Conservation (phyloP, 1,140 invertebrate genomes). For the Lutraria rhynchaena region DNA sequence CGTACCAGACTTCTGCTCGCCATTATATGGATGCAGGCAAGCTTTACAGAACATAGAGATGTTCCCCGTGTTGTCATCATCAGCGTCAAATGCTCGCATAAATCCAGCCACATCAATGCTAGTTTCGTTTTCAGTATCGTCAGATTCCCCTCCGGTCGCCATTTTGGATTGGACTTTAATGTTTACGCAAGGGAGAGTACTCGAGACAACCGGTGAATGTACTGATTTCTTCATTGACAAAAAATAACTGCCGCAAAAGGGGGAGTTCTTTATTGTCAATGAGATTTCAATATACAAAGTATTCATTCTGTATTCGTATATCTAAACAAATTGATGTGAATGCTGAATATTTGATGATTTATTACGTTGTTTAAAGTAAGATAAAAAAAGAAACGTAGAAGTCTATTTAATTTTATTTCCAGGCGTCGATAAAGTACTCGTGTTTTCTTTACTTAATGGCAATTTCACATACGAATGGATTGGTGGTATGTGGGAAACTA, state of each 20-base stretch:
- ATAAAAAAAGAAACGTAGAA: too few relatives aligned
- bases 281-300: too few relatives aligned
- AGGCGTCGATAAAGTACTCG: too few relatives aligned
- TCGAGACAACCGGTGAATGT: not conserved
- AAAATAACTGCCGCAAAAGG: not conserved
- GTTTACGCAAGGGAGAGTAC: conserved; percentile 35
- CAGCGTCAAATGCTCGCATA: conserved; percentile 11
- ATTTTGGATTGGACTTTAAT: conserved; percentile 34
- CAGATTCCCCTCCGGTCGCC: conserved; percentile 17
- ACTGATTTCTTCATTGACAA: not conserved
- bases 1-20: conserved; percentile 25
- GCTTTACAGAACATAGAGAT: conserved; percentile 48
- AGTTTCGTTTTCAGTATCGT: conserved; percentile 33
- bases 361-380: too few relatives aligned
- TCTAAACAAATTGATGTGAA: too few relatives aligned
- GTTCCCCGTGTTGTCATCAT: not conserved
- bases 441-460: too few relatives aligned
- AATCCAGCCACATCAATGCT: conserved; percentile 36
- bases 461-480: too few relatives aligned
- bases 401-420: too few relatives aligned
- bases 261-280: too few relatives aligned
- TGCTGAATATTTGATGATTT: too few relatives aligned
- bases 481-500: too few relatives aligned
- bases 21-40: conserved; percentile 49
- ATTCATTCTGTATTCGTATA: too few relatives aligned